Evolutionary conservation across 2,797 vertebrate species (phyloP), one percentile per base, ranked within the genome.

Genomic region (Eutrigla gurnardus): DNA sequence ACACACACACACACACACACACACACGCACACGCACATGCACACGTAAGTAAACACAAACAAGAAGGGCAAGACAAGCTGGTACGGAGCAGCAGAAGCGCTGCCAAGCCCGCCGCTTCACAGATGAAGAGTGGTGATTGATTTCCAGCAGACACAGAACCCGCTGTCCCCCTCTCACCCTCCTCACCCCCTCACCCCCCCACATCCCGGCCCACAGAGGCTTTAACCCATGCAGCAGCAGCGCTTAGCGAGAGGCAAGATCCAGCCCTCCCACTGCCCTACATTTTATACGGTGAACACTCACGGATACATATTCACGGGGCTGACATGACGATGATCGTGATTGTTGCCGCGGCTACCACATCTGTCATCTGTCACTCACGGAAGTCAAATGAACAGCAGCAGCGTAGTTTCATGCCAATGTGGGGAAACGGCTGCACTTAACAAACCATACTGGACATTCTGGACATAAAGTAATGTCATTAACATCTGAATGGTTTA

Each of bases 61-160:
- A 82, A 75, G 80, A 82, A 77, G 84, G 77, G 75, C 70, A 83
- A 88, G 81, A 82, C 86, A 88, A 91, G 91, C 91, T 93, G 93
- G 91, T 93, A 93, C 91, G 75, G 86, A 81, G 89, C 71, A 65
- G 84, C 75, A 78, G 86, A 82, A 86, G 75, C 88, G 14, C 72
- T 87, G 90, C 90, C 89, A 91, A 86, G 82, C 78, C 83, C 43
- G 78, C 75, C 11, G 84, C 65, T 87, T 79, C 73, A 43, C 86
- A 86, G 78, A 87, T 88, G 87, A 92, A 91, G 88, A 91, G 81
- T 54, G 13, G 72, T 85, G 91, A 93, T 93, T 92, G 92, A 93
- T 93, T 88, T 92, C 83, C 78, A 88, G 83, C 78, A 87, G 82
- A 92, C 90, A 92, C 88, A 84, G 83, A 85, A 85, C 87, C 83